phyloP scores from a whole-genome alignment of 2,888 invertebrate genomes.

The Tanaodytes sp. region DNA sequence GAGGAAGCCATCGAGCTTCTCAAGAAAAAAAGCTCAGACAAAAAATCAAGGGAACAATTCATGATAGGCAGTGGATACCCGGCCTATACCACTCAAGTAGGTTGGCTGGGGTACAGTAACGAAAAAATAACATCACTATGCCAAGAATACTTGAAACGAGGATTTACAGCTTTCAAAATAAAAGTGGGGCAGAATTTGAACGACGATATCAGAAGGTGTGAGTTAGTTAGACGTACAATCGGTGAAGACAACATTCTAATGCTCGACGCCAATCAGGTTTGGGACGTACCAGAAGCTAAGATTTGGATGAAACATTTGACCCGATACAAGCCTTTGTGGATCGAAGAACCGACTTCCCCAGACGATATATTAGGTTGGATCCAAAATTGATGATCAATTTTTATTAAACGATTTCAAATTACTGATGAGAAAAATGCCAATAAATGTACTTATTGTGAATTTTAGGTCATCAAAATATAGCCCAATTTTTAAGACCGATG shows the following conservation, averaged over 20 bases:
- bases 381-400: not conserved
- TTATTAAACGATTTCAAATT: too few relatives aligned
- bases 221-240: constrained; percentile 82
- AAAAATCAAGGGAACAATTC: constrained; percentile 78
- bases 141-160: constrained; percentile 81
- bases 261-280: constrained; percentile 92
- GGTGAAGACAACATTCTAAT: constrained; percentile 85
- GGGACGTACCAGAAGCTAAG: constrained; percentile 88
- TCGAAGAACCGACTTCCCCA: constrained; percentile 94
- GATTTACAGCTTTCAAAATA: constrained; percentile 89
- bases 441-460: too few relatives aligned
- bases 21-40: constrained; percentile 76
- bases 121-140: constrained; percentile 82
- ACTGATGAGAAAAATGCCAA: too few relatives aligned
- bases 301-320: constrained; percentile 87
- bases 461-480: constrained; percentile 76
- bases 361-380: constrained; percentile 89
- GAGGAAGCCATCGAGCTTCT: constrained; percentile 85
- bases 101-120: constrained; percentile 91
- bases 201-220: constrained; percentile 83
- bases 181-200: constrained; percentile 89
- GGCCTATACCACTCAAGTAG: constrained; percentile 90
- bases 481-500: constrained; percentile 81
- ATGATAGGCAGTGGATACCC: constrained; percentile 84
- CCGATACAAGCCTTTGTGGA: constrained; percentile 86